phyloP scores from a whole-genome alignment of 2,797 vertebrate genomes.

The Semaprochilodus insignis region DNA sequence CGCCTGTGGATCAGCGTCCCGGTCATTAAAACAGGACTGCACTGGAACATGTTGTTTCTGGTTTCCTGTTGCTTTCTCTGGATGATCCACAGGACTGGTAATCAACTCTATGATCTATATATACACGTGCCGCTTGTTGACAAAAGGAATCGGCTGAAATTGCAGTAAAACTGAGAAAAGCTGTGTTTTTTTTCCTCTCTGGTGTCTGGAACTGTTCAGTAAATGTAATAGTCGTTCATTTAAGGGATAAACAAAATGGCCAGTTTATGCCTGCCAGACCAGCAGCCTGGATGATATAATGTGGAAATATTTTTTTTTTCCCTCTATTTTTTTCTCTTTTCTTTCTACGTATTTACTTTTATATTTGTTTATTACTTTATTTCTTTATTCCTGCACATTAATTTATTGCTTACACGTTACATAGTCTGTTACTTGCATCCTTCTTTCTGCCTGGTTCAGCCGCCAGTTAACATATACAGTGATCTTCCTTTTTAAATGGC shows the following conservation, averaged over 20 bases:
- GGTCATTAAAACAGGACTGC: constrained; percentile 63
- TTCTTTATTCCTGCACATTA: neutral
- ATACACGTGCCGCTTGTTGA: constrained; percentile 65
- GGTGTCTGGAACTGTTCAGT: constrained; percentile 66
- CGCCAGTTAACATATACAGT: too few relatives aligned
- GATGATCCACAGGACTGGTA: constrained; percentile 56
- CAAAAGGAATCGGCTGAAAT: constrained; percentile 66
- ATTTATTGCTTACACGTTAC: neutral
- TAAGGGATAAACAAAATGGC: constrained; percentile 74
- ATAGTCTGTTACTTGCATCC: too few relatives aligned
- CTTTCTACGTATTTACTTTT: constrained; percentile 5
- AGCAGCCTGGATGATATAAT: constrained; percentile 66
- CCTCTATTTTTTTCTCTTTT: neutral
- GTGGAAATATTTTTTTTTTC: constrained; percentile 62
- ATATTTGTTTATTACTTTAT: neutral
- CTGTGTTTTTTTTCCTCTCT: constrained; percentile 23
- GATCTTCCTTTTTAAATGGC: too few relatives aligned
- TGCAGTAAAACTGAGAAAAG: constrained; percentile 57
- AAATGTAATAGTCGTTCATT: constrained; percentile 72
- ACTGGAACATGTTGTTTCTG: constrained; percentile 61
- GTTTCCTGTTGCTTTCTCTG: constrained; percentile 57
- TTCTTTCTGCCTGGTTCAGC: too few relatives aligned
- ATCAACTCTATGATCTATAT: constrained; percentile 65
- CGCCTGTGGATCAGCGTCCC: constrained; percentile 51
- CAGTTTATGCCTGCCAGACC: constrained; percentile 74